These are phyloP conservation scores for Nesospiza acunhae DNA, from an alignment of 2,113 vertebrate genomes.

Conservation along the genomic window DNA sequence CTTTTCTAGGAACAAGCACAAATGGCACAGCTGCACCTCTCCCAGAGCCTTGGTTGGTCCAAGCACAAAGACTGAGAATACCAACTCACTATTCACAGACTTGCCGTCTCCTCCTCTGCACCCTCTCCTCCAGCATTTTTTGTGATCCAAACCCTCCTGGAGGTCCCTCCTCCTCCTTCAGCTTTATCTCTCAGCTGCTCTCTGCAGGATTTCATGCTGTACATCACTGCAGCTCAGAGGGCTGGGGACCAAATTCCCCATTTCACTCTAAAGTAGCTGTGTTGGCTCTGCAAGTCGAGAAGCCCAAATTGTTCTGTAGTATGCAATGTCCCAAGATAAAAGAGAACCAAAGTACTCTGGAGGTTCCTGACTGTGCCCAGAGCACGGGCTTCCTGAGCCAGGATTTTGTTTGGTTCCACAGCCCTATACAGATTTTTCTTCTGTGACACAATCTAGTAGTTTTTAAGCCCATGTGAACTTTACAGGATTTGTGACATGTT, in stretches of 20 bases:
- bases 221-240: fast-evolving
- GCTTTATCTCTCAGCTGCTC: not conserved
- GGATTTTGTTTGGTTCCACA: not conserved
- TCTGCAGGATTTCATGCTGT: not conserved
- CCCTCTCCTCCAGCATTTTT: not conserved
- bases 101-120: not conserved
- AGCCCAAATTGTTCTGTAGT: not conserved
- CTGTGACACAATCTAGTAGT: not conserved
- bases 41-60: fast-evolving
- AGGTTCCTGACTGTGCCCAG: not conserved
- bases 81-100: not conserved
- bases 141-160: not conserved
- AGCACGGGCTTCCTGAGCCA: not conserved
- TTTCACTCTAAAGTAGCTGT: not conserved
- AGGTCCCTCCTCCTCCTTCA: not conserved
- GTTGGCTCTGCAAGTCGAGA: not conserved
- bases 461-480: not conserved
- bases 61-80: not conserved
- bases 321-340: not conserved
- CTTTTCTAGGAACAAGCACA: not conserved
- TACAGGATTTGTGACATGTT: not conserved
- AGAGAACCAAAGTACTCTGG: not conserved
- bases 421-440: not conserved
- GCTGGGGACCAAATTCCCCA: not conserved
- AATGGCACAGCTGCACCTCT: not conserved